Evolutionary conservation across 1,140 invertebrate genomes (phyloP).

Genomic region (Anoplophora glabripennis): DNA sequence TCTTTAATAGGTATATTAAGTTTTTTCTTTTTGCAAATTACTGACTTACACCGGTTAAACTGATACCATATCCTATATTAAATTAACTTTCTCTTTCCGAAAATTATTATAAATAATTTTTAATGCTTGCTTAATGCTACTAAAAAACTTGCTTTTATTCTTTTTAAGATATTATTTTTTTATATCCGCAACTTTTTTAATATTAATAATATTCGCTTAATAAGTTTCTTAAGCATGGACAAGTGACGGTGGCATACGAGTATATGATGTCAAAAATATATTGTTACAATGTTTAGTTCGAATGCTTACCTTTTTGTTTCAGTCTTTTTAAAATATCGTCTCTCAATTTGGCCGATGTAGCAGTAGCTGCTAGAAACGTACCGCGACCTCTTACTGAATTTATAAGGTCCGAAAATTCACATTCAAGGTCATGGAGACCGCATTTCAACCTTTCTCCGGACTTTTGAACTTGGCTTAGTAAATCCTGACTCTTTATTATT

Average conservation of each 20-base stretch:
- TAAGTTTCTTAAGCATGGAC: background rate
- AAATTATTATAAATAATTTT: too few species aligned
- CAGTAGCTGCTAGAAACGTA: slow-evolving; percentile 87
- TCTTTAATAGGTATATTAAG: too few species aligned
- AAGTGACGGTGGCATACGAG: background rate
- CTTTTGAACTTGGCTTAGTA: slow-evolving; percentile 71
- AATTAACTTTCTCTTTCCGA: too few species aligned
- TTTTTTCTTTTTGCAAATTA: too few species aligned
- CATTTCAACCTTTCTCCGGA: slow-evolving; percentile 73
- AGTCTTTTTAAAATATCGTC: slow-evolving; percentile 79
- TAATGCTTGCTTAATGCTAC: too few species aligned
- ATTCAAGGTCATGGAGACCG: slow-evolving; percentile 69
- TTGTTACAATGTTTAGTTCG: background rate
- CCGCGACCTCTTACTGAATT: slow-evolving; percentile 85
- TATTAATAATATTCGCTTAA: too few species aligned
- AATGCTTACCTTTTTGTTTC: slow-evolving; percentile 66
- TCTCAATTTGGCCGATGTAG: slow-evolving; percentile 61
- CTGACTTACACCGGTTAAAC: too few species aligned
- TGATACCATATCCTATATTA: too few species aligned
- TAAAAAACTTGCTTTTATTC: too few species aligned
- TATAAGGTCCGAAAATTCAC: slow-evolving; percentile 71
- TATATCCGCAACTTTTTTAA: too few species aligned
- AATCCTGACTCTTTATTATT: slow-evolving; percentile 79
- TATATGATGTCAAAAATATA: background rate
- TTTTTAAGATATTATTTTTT: too few species aligned